A percentile compares a stretch with the other conserved stretches of the same genome.
These are phyloP conservation scores for Eurytoma adleriae DNA, from an alignment of 2,888 invertebrate species.

Conservation along the genomic window DNA sequence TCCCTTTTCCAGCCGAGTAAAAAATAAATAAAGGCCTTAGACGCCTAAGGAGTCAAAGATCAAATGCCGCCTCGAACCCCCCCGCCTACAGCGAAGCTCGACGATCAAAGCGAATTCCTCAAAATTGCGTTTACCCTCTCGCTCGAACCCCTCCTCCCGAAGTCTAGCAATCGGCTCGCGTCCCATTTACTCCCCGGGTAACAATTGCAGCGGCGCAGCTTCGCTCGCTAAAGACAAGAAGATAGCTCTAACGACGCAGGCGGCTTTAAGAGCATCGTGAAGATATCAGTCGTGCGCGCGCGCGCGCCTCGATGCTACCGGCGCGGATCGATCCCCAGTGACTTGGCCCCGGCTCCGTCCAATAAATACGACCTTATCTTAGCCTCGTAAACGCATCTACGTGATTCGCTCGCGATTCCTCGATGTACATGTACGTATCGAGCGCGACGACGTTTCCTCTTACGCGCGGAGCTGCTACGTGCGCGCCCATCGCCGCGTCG, in stretches of 20 bases:
- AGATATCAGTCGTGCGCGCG: constrained; percentile 43
- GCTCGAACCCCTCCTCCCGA: neutral
- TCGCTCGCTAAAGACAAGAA: constrained; percentile 26
- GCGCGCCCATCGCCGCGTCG: neutral
- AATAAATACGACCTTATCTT: constrained; percentile 58
- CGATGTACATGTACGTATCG: neutral
- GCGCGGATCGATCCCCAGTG: constrained; percentile 53
- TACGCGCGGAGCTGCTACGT: neutral
- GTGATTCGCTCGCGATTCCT: constrained; percentile 26
- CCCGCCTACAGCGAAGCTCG: neutral
- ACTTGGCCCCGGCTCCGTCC: constrained; percentile 39
- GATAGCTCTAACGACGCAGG: constrained; percentile 20
- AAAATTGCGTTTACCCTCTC: constrained; percentile 15
- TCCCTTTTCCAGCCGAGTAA: neutral
- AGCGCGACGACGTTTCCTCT: neutral
- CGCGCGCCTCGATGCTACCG: neutral
- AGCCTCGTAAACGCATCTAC: constrained; percentile 56
- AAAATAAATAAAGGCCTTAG: neutral
- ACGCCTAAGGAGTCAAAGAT: neutral
- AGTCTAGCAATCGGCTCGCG: neutral
- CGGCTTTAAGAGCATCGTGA: constrained; percentile 1
- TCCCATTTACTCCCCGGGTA: neutral
- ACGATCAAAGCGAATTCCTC: neutral
- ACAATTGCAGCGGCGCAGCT: constrained; percentile 4
- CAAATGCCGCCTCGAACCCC: neutral